Conservation (phyloP, 2,888 invertebrate species). For the Drosophila silvestris region DNA sequence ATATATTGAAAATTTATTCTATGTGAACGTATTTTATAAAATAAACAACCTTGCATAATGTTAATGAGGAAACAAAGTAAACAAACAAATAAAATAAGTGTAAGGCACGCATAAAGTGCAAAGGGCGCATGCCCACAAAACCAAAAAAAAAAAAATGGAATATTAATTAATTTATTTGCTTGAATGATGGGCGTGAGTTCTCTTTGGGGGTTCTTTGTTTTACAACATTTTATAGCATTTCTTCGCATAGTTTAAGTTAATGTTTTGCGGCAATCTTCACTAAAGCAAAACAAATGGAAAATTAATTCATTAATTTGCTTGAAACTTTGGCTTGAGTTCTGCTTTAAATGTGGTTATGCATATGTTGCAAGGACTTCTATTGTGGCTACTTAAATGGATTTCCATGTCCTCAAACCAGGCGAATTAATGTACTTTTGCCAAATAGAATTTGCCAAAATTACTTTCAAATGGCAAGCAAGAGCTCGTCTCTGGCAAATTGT, state of each 20-base stretch:
- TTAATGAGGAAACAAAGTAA: slow-evolving; percentile 49
- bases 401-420: not conserved
- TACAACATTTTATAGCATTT: not conserved
- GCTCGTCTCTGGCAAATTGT: not conserved
- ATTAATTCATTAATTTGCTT: not conserved
- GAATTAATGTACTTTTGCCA: not conserved
- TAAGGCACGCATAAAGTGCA: slow-evolving; percentile 65
- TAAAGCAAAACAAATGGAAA: not conserved
- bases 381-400: slow-evolving; percentile 3
- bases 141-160: slow-evolving; percentile 38
- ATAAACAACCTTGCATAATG: slow-evolving; percentile 31
- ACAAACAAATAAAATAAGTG: slow-evolving; percentile 45
- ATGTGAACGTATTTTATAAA: slow-evolving; percentile 42
- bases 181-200: not conserved
- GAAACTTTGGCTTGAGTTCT: not conserved
- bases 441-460: slow-evolving; percentile 2
- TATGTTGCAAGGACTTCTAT: not conserved
- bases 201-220: not conserved
- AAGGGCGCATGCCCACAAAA: slow-evolving; percentile 56
- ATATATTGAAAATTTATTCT: slow-evolving; percentile 28
- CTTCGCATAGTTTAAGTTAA: not conserved
- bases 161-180: slow-evolving; percentile 13
- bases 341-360: not conserved
- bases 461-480: slow-evolving; percentile 21
- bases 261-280: not conserved